Percentiles rank a stretch among this genome's conserved stretches.
These are phyloP conservation scores for Pristis pectinata DNA, from an alignment of 2,797 vertebrate species.

Conservation along the genomic window DNA sequence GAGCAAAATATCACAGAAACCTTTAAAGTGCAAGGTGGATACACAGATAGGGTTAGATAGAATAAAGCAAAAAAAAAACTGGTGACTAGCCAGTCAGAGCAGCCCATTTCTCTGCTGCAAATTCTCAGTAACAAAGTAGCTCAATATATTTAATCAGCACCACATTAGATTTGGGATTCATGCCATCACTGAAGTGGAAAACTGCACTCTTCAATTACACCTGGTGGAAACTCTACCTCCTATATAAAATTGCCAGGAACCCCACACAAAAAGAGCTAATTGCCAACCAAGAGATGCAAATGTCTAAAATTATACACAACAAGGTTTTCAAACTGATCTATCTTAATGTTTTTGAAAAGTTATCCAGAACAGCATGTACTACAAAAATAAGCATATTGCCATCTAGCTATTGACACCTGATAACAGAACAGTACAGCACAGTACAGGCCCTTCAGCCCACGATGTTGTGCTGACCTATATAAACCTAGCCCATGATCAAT, in stretches of 20 bases:
- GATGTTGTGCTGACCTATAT: too few species aligned
- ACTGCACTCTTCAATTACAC: neutral
- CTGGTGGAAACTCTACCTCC: neutral
- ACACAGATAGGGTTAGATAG: neutral
- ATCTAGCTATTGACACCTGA: neutral
- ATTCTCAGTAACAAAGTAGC: neutral
- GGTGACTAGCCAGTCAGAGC: neutral
- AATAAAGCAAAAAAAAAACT: too few species aligned
- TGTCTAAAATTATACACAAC: neutral
- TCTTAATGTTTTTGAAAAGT: neutral
- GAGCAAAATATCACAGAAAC: neutral
- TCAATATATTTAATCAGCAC: neutral
- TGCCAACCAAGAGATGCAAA: neutral
- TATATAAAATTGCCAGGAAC: neutral
- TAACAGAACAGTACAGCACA: too few species aligned
- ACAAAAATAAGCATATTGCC: neutral
- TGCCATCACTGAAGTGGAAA: neutral
- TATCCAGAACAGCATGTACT: neutral
- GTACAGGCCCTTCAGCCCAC: too few species aligned
- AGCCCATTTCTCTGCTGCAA: neutral
- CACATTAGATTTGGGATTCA: neutral
- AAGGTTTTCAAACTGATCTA: neutral
- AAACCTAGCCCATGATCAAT: too few species aligned
- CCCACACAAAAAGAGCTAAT: neutral
- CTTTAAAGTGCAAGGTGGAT: neutral